Evolutionary conservation across 2,888 invertebrate genomes (phyloP).

Genomic region (Nasonia oneida): DNA sequence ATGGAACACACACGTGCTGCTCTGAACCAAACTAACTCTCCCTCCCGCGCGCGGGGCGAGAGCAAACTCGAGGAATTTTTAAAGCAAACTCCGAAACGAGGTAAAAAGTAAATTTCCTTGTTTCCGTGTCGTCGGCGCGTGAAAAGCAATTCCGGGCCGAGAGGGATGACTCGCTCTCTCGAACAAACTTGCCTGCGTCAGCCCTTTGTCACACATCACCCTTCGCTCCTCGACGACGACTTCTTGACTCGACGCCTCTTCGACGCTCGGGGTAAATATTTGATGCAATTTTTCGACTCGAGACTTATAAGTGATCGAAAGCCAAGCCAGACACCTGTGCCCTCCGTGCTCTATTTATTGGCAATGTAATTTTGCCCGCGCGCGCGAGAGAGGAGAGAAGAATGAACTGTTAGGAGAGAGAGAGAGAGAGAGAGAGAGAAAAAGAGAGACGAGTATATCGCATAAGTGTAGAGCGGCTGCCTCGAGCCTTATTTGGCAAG

Average conservation of each 20-base stretch:
- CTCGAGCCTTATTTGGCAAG: slow-evolving; percentile 28
- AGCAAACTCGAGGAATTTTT: slow-evolving; percentile 6
- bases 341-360: neutral
- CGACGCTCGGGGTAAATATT: slow-evolving; percentile 69
- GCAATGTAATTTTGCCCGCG: neutral
- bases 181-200: slow-evolving; percentile 38
- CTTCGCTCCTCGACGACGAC: neutral
- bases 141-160: slow-evolving; percentile 37
- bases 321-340: slow-evolving; percentile 61
- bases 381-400: neutral
- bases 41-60: neutral
- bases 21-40: neutral
- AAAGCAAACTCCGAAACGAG: slow-evolving; percentile 1
- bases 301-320: slow-evolving; percentile 63
- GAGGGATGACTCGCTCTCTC: neutral
- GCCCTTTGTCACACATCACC: slow-evolving; percentile 38
- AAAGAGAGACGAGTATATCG: neutral
- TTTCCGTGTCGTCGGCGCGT: slow-evolving; percentile 14
- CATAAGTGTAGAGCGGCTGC: neutral
- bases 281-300: slow-evolving; percentile 69
- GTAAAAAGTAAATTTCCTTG: slow-evolving; percentile 50
- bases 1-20: neutral
- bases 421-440: too few species aligned
- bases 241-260: slow-evolving; percentile 15
- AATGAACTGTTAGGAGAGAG: neutral